Base-by-base conservation (phyloP, 2,113 vertebrate genomes). In the Terrapene triunguis region DNA sequence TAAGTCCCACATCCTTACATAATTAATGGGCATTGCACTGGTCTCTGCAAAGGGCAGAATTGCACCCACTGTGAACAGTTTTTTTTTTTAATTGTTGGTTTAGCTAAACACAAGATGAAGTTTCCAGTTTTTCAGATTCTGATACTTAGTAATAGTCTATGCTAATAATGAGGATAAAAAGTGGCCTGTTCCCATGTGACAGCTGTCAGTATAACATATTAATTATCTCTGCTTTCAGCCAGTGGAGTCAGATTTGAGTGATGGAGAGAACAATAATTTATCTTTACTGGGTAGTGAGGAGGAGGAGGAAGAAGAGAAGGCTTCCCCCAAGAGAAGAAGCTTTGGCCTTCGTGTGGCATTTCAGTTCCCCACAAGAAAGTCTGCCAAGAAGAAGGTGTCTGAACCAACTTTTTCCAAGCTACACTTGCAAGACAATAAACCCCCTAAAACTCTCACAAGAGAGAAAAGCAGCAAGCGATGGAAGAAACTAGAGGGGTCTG, bases 261-360 rank as follows among this genome's bases (percentile, higher is more conserved):
- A 98, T 3, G 98, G 97, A 2, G 94, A 98, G 59, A 88, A 82
- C 5, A 85, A 88, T 21, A 97, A 98, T 78, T 98, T 98, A 50
- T 98, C 98, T 85, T 98, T 98, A 19, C 57, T 50, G 91, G 94
- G 85, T 13, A 97, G 89, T 47, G 97, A 97, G 25, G 96, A 98
- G 11, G 98, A 97, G 0, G 98, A 98, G 29, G 87, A 98, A 1
- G 96, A 92, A 44, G 79, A 91, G 84, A 87, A 88, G 65, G 21
- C 89, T 35, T 95, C 96, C 7, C 47, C 97, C 25, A 98, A 98
- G 95, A 99, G 98, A 93, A 98, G 94, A 95, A 99, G 98, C 24
- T 96, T 98, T 44, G 98, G 98, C 65, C 98, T 99, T 78, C 98
- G 99, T 69, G 99, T 99, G 32, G 99, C 99, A 10, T 98, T 99